Conservation (phyloP, 2,113 vertebrate genomes). For the Microcebus jonahi region DNA sequence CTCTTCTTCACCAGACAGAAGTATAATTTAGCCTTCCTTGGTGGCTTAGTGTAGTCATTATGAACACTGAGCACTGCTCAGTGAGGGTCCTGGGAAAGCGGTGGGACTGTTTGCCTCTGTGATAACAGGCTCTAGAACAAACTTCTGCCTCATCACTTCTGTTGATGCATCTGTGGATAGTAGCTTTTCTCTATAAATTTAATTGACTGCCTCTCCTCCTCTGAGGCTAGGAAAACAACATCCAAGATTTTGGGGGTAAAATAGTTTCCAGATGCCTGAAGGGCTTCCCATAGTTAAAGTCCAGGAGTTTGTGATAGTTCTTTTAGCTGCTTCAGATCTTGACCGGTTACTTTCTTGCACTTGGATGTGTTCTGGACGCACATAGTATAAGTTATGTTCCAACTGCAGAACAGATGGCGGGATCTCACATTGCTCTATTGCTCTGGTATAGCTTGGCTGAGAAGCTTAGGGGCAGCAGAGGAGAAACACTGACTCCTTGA, state of each 20-base stretch:
- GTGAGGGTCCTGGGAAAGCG: background rate
- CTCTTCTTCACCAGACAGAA: background rate
- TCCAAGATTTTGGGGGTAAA: slow-evolving; percentile 24
- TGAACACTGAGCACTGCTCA: background rate
- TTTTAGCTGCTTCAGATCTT: background rate
- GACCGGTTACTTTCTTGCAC: background rate
- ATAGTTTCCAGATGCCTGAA: slow-evolving; percentile 1
- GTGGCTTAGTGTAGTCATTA: background rate
- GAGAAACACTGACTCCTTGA: background rate
- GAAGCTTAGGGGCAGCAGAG: background rate
- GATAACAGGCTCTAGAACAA: background rate
- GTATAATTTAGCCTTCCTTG: background rate
- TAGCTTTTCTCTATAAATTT: background rate
- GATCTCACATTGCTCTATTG: background rate
- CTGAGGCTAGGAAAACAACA: slow-evolving; percentile 11
- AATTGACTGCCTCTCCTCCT: background rate
- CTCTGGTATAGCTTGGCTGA: background rate
- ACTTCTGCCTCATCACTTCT: background rate
- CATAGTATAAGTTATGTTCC: background rate
- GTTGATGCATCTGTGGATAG: background rate
- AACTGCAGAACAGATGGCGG: background rate
- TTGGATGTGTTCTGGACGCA: background rate
- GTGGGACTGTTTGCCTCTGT: background rate
- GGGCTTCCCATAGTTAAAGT: background rate
- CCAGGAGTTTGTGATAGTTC: background rate